Conservation (phyloP, 2,113 vertebrate genomes). For the Centropristis striata region DNA sequence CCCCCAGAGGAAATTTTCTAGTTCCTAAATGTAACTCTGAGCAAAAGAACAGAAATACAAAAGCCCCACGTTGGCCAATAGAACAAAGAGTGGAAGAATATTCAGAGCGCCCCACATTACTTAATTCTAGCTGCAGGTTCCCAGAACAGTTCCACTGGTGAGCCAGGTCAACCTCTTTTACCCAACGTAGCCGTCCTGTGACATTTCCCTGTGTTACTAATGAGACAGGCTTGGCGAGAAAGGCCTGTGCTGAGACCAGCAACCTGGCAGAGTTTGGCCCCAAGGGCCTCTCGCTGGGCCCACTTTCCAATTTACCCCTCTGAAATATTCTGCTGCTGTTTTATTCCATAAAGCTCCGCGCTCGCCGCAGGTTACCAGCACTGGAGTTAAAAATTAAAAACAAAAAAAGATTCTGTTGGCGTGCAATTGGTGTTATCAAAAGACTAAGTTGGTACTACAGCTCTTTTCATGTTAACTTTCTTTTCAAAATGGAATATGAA, state of each 20-base stretch:
- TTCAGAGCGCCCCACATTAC: constrained; percentile 29
- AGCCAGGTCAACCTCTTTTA: constrained; percentile 70
- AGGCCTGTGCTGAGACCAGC: constrained; percentile 72
- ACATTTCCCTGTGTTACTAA: constrained; percentile 78
- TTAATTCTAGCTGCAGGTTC: constrained; percentile 46
- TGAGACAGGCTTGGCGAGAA: constrained; percentile 75
- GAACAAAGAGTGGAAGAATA: constrained; percentile 26
- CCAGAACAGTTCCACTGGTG: constrained; percentile 43
- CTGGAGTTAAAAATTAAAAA: constrained; percentile 40
- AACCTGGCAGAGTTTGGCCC: constrained; percentile 75
- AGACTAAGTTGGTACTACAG: background rate
- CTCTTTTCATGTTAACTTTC: constrained; percentile 4
- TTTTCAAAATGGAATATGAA: constrained; percentile 3
- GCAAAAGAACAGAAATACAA: constrained; percentile 17
- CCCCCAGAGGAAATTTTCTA: no score
- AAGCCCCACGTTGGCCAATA: constrained; percentile 1
- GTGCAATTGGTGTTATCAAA: constrained; percentile 2
- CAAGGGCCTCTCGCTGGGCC: constrained; percentile 59
- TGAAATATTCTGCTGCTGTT: constrained; percentile 73
- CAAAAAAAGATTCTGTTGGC: constrained; percentile 5
- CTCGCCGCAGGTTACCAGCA: constrained; percentile 26
- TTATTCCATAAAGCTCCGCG: constrained; percentile 60
- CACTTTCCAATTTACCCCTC: constrained; percentile 63
- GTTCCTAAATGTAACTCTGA: background rate
- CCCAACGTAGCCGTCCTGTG: constrained; percentile 50